Evolutionary conservation across 1,140 invertebrate species (phyloP).

Genomic region (Ladona fulva): DNA sequence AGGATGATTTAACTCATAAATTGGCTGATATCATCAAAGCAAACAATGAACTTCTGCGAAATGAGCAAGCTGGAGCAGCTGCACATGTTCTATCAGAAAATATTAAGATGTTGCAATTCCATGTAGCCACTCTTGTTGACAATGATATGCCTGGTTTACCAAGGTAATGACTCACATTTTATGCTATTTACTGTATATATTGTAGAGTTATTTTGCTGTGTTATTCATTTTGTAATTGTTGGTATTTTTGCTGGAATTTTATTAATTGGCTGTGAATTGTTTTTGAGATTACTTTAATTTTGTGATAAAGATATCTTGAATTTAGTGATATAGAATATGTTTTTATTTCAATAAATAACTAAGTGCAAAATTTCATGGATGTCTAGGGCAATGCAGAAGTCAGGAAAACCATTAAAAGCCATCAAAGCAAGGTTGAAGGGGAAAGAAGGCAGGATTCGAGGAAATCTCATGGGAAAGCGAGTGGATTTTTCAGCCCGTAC

Average conservation of each 20-base stretch:
- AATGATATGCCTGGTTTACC: conserved; percentile 99
- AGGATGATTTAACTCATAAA: conserved; percentile 99
- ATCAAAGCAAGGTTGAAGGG: conserved; percentile 85
- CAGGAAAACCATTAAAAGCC: conserved; percentile 95
- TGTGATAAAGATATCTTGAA: conserved; percentile 13
- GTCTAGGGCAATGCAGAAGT: conserved; percentile 90
- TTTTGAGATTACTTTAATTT: conserved; percentile 16
- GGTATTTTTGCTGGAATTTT: too few relatives aligned
- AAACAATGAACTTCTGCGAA: conserved; percentile 92
- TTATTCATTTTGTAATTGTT: too few relatives aligned
- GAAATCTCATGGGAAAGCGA: conserved; percentile 99
- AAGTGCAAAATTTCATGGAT: conserved; percentile 14
- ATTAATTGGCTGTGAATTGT: too few relatives aligned
- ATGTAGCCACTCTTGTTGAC: conserved; percentile 95
- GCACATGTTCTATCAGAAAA: conserved; percentile 95
- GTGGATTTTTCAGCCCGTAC: conserved; percentile 99
- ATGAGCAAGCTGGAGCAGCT: conserved; percentile 92
- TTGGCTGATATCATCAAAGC: conserved; percentile 97
- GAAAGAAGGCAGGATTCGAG: conserved; percentile 96
- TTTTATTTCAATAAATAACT: conserved; percentile 15
- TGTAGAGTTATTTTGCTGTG: too few relatives aligned
- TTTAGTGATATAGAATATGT: conserved; percentile 12
- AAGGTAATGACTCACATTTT: conserved; percentile 38
- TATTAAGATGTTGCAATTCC: conserved; percentile 97
- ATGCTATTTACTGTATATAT: too few relatives aligned